phyloP scores from a whole-genome alignment of 92 coral and sea anemone genomes.

The Porites lobata region DNA sequence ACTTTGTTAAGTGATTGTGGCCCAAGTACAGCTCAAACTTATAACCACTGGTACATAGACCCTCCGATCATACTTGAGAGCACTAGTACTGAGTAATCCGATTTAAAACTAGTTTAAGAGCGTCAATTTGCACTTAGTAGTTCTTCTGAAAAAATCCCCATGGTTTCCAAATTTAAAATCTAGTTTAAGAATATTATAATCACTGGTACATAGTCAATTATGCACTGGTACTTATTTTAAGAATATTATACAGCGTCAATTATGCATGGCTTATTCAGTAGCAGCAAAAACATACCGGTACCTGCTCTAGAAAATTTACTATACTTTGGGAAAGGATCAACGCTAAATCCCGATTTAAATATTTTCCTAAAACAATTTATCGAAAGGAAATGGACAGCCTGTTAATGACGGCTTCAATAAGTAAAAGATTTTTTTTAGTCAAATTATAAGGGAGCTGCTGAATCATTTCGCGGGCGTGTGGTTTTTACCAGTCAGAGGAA shows the following conservation, averaged over 20 bases:
- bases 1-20: too few species aligned
- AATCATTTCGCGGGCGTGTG: background rate
- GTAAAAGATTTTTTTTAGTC: too few species aligned
- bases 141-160: too few species aligned
- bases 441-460: background rate
- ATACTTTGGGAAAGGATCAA: background rate
- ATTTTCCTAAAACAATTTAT: background rate
- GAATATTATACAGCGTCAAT: conserved; percentile 4
- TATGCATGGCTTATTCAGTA: conserved; percentile 28
- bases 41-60: too few species aligned
- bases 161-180: too few species aligned
- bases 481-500: background rate
- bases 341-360: background rate
- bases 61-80: too few species aligned
- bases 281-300: conserved; percentile 25
- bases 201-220: too few species aligned
- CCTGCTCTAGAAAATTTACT: conserved; percentile 21
- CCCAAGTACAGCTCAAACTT: too few species aligned
- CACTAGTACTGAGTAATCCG: background rate
- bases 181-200: too few species aligned
- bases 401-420: background rate
- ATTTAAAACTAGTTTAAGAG: background rate
- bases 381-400: background rate
- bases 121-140: too few species aligned
- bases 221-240: too few species aligned